Conservation (phyloP, 2,113 vertebrate genomes). For the Gymnorhina tibicen region DNA sequence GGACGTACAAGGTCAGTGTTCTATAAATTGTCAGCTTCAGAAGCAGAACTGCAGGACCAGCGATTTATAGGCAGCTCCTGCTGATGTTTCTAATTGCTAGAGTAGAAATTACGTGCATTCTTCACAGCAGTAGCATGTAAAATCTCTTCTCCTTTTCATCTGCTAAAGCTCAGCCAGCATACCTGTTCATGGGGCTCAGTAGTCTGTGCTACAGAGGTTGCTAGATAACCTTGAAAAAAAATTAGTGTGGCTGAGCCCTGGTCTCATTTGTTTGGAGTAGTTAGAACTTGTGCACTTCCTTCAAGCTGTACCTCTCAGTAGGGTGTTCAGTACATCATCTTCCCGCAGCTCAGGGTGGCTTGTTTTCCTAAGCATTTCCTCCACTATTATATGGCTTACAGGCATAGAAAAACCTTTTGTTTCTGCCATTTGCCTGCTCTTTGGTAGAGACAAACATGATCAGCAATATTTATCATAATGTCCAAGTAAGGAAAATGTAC, state of each 20-base stretch:
- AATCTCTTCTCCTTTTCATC: background rate
- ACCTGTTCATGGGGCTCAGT: background rate
- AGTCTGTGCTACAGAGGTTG: background rate
- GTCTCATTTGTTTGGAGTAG: background rate
- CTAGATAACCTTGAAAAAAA: background rate
- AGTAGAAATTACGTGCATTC: background rate
- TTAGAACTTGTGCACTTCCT: background rate
- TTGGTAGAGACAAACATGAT: background rate
- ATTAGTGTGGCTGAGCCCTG: background rate
- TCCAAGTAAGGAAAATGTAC: background rate
- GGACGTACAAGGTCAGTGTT: background rate
- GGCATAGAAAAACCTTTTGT: background rate
- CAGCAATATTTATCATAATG: background rate
- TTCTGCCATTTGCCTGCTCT: background rate
- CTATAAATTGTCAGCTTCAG: background rate
- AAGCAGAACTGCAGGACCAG: background rate
- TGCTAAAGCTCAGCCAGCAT: background rate
- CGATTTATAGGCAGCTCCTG: background rate
- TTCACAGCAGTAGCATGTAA: background rate
- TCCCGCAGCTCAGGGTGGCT: background rate
- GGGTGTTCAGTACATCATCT: background rate
- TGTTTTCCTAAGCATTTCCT: background rate
- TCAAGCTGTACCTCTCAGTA: background rate
- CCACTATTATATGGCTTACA: background rate
- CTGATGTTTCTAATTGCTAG: background rate